These are phyloP conservation scores for Podarcis raffonei DNA, from an alignment of 2,113 vertebrate genomes.

Conservation along the genomic window DNA sequence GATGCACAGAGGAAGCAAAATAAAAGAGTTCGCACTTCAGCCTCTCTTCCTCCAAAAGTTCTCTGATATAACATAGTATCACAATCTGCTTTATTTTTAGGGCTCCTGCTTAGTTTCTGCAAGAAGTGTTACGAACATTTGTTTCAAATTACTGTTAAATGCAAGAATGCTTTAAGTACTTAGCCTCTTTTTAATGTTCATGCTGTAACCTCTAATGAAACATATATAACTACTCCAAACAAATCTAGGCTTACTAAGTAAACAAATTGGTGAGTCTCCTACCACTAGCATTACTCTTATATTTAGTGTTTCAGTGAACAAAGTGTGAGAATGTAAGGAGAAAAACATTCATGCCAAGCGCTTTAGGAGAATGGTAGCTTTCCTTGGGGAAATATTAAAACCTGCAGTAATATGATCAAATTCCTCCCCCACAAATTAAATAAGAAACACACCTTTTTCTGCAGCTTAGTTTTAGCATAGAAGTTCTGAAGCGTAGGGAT, in stretches of 20 bases:
- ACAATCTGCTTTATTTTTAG: no score
- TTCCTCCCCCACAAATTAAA: background rate
- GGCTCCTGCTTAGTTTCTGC: background rate
- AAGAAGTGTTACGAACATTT: background rate
- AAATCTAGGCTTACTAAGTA: background rate
- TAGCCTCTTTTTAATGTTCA: background rate
- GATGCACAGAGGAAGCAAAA: no score
- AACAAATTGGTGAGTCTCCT: background rate
- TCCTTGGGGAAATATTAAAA: background rate
- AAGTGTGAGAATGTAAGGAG: constrained; percentile 2
- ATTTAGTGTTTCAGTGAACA: constrained; percentile 10
- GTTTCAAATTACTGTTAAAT: background rate
- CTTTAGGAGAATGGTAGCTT: constrained; percentile 1
- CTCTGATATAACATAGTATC: background rate
- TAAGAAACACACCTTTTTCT: background rate
- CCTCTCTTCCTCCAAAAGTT: background rate
- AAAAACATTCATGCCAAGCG: background rate
- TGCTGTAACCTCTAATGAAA: background rate
- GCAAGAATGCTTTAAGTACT: constrained; percentile 10
- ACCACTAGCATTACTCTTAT: background rate
- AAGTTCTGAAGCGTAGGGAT: background rate
- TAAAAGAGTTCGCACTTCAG: background rate
- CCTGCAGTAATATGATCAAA: background rate
- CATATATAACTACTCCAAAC: background rate
- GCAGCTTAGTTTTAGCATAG: background rate